Evolutionary conservation across 1,140 invertebrate genomes (phyloP).

Genomic region (Trachymyrmex cornetzi): DNA sequence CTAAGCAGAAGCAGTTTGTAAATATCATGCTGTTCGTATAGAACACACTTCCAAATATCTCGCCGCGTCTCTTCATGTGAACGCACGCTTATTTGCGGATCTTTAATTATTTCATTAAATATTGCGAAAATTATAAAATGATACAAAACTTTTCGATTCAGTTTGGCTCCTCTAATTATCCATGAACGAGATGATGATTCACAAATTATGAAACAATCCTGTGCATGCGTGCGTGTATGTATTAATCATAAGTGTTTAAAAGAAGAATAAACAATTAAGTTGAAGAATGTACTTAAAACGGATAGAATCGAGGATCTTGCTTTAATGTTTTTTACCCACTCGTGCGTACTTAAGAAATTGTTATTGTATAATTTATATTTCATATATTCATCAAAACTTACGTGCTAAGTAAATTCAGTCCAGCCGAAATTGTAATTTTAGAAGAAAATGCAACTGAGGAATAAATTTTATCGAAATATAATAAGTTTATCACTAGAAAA

Average conservation of each 20-base stretch:
- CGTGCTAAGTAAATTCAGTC: constrained; percentile 85
- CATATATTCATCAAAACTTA: constrained; percentile 81
- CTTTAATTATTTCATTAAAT: too few relatives aligned
- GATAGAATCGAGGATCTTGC: constrained; percentile 65
- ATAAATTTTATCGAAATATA: constrained; percentile 79
- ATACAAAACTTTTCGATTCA: too few relatives aligned
- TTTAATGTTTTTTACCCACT: constrained; percentile 56
- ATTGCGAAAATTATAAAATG: too few relatives aligned
- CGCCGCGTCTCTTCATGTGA: too few relatives aligned
- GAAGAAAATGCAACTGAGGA: constrained; percentile 75
- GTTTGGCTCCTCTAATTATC: too few relatives aligned
- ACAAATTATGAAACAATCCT: too few relatives aligned
- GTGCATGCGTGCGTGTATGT: background rate
- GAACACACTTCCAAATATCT: too few relatives aligned
- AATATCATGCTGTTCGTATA: too few relatives aligned
- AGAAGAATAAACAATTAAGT: constrained; percentile 22
- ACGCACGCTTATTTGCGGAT: too few relatives aligned
- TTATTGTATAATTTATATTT: constrained; percentile 80
- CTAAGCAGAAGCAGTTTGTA: too few relatives aligned
- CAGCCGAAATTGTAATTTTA: constrained; percentile 85
- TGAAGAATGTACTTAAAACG: constrained; percentile 64
- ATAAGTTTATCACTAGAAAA: constrained; percentile 81
- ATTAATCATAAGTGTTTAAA: constrained; percentile 19
- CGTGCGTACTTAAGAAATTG: constrained; percentile 66
- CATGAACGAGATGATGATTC: too few relatives aligned